These are phyloP conservation scores for Apotomis turbidana DNA, from an alignment of 2,888 invertebrate species.

Conservation along the genomic window DNA sequence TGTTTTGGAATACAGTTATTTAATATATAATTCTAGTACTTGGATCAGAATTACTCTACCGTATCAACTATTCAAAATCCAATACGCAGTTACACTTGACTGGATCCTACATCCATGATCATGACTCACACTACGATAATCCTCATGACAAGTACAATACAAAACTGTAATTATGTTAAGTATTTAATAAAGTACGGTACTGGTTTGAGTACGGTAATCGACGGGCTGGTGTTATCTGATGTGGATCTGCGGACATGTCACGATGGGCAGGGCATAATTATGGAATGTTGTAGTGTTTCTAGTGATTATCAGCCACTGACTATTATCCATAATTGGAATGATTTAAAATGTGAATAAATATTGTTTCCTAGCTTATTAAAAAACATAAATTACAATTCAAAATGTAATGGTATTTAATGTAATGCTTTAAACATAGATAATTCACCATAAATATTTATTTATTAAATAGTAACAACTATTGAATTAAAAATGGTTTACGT, in stretches of 20 bases:
- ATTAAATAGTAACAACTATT: too few species aligned
- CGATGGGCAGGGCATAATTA: slow-evolving; percentile 28
- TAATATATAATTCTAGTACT: neutral
- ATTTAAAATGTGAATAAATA: neutral
- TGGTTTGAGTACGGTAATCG: slow-evolving; percentile 24
- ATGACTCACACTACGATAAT: slow-evolving; percentile 6
- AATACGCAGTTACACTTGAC: slow-evolving; percentile 17
- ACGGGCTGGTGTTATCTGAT: slow-evolving; percentile 26
- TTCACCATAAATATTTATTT: too few species aligned
- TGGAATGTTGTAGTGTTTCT: slow-evolving; percentile 20
- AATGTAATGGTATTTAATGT: too few species aligned
- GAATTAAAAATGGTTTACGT: too few species aligned
- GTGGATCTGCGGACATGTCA: slow-evolving; percentile 24
- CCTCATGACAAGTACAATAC: neutral
- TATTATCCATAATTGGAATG: slow-evolving; percentile 9
- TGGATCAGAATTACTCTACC: slow-evolving; percentile 12
- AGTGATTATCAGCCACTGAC: slow-evolving; percentile 3
- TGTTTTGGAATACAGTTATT: neutral
- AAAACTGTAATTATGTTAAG: slow-evolving; percentile 15
- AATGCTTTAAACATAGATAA: too few species aligned
- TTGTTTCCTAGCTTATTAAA: neutral
- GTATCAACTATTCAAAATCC: neutral
- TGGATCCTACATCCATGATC: neutral
- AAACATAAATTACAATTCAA: neutral
- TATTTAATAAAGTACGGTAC: neutral